Percentiles rank a stretch among this genome's conserved stretches.
Evolutionary conservation across 2,888 invertebrate genomes (phyloP).

Genomic region (Eilema caniola): DNA sequence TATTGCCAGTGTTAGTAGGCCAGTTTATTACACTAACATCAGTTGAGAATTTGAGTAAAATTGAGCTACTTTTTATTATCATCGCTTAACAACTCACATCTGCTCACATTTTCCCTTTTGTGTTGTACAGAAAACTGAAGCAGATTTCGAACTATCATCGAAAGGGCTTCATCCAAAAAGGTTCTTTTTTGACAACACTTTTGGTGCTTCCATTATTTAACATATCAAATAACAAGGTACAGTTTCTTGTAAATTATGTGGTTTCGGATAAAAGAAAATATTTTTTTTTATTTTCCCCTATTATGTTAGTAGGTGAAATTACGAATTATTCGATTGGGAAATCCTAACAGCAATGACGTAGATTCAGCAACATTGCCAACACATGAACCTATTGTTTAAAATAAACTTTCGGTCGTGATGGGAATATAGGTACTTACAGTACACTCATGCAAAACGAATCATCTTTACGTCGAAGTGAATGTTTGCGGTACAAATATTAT

Average conservation of each 20-base stretch:
- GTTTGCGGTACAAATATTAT: conserved; percentile 41
- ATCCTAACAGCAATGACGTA: conserved; percentile 46
- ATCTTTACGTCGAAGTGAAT: conserved; percentile 42
- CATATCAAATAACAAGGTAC: conserved; percentile 18
- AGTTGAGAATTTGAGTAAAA: neutral
- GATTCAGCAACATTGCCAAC: conserved; percentile 48
- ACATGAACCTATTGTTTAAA: conserved; percentile 62
- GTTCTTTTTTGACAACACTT: conserved; percentile 12
- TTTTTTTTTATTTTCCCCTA: neutral
- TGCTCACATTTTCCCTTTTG: neutral
- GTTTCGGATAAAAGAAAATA: neutral
- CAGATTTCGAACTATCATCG: neutral
- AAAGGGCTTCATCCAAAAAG: conserved; percentile 30
- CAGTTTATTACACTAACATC: conserved; percentile 42
- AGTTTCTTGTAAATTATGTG: neutral
- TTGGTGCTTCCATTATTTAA: conserved; percentile 22
- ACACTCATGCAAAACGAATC: conserved; percentile 70
- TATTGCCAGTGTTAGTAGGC: conserved; percentile 61
- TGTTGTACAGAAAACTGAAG: neutral
- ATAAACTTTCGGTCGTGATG: conserved; percentile 55
- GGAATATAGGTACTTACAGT: conserved; percentile 20
- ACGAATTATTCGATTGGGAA: conserved; percentile 6
- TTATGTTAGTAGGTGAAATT: neutral
- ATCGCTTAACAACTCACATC: neutral
- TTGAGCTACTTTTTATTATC: neutral